These are phyloP conservation scores for Mus pahari DNA, from an alignment of 2,113 vertebrate genomes.

Conservation along the genomic window DNA sequence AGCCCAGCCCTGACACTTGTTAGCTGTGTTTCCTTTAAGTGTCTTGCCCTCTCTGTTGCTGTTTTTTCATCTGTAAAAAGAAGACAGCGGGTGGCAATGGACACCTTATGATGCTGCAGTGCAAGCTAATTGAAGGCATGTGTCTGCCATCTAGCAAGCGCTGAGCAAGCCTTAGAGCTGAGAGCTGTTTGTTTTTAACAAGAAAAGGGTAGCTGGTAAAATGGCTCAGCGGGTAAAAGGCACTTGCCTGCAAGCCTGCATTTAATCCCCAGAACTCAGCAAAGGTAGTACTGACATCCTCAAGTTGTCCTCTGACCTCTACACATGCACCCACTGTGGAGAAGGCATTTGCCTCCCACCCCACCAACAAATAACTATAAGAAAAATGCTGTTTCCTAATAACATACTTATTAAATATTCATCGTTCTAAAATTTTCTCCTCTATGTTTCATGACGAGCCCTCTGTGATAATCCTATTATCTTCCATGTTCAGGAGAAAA, in stretches of 20 bases:
- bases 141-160: background rate
- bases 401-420: background rate
- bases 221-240: background rate
- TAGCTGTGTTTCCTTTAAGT: background rate
- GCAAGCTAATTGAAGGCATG: background rate
- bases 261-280: background rate
- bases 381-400: background rate
- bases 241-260: background rate
- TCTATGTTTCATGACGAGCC: background rate
- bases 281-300: background rate
- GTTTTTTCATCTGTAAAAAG: constrained; percentile 20
- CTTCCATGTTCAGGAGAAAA: background rate
- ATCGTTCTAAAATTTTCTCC: background rate
- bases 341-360: no score
- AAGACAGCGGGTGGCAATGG: background rate
- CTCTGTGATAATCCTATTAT: background rate
- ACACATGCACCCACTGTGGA: background rate
- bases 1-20: background rate
- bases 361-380: background rate
- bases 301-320: background rate
- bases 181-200: background rate
- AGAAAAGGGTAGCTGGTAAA: background rate
- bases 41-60: background rate
- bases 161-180: background rate
- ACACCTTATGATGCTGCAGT: background rate